Percentiles rank a stretch among this genome's conserved stretches.
Conservation (phyloP, 2,888 invertebrate species). For the Polydrusus tereticollis region DNA sequence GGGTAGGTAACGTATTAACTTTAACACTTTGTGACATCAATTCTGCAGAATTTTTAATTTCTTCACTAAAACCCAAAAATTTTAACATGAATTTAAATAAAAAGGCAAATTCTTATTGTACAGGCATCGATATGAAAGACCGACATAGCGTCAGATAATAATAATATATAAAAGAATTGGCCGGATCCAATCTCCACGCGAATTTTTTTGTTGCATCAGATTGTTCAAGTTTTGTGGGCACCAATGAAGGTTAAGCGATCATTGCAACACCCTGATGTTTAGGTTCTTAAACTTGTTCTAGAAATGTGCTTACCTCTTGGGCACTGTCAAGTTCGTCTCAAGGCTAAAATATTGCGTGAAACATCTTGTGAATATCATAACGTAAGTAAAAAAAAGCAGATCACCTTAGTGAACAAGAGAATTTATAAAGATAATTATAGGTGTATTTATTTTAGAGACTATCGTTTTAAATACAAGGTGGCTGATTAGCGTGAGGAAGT, state of each 20-base stretch:
- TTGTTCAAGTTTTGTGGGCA: slow-evolving; percentile 26
- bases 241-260: slow-evolving; percentile 5
- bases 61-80: no score
- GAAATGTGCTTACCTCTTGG: slow-evolving; percentile 12
- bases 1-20: no score
- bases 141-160: not conserved
- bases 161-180: not conserved
- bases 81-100: no score
- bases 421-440: not conserved
- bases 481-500: no score
- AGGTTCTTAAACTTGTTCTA: slow-evolving; percentile 20
- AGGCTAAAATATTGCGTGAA: slow-evolving; percentile 16
- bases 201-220: not conserved
- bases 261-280: slow-evolving; percentile 22
- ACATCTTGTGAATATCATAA: slow-evolving; percentile 3
- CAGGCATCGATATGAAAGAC: not conserved
- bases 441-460: no score
- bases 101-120: not conserved
- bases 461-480: no score
- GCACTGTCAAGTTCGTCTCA: slow-evolving; percentile 26
- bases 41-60: no score
- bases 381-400: not conserved
- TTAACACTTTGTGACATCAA: no score
- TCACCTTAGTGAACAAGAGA: not conserved
- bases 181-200: not conserved